A percentile compares a stretch with the other conserved stretches of the same genome.
These are phyloP conservation scores for Hyposoter didymator DNA, from an alignment of 2,888 invertebrate genomes.

Conservation along the genomic window DNA sequence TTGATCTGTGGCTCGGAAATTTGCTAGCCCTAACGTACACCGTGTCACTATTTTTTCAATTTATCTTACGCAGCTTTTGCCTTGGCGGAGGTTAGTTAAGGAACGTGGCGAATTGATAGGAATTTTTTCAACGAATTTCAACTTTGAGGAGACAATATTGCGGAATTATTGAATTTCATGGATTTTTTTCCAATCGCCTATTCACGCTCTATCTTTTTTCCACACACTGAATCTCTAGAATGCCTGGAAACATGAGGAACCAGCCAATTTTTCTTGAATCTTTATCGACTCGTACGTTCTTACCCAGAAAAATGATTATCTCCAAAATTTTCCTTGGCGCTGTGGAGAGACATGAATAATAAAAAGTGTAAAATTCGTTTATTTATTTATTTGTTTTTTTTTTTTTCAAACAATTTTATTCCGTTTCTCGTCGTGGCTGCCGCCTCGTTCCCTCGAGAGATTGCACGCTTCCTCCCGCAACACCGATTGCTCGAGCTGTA, in stretches of 20 bases:
- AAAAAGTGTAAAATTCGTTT: neutral
- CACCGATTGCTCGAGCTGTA: conserved; percentile 13
- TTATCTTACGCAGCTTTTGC: neutral
- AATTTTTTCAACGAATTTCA: neutral
- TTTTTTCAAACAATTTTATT: too few species aligned
- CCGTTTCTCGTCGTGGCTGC: neutral
- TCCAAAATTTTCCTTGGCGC: conserved; percentile 41
- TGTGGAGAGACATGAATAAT: neutral
- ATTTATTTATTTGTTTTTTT: too few species aligned
- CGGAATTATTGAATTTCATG: neutral
- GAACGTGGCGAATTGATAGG: neutral
- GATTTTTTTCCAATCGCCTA: neutral
- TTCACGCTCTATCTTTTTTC: neutral
- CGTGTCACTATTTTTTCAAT: neutral
- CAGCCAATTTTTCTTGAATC: conserved; percentile 26
- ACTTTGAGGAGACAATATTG: neutral
- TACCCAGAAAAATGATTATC: conserved; percentile 48
- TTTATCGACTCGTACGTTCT: neutral
- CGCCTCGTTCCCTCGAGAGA: neutral
- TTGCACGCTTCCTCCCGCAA: conserved; percentile 25
- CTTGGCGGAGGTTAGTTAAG: neutral
- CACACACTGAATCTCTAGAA: neutral
- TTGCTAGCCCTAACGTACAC: neutral
- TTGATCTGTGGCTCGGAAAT: neutral
- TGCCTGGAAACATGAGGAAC: neutral